Base-by-base conservation (phyloP, 2,888 invertebrate species). In the Arctia plantaginis region DNA sequence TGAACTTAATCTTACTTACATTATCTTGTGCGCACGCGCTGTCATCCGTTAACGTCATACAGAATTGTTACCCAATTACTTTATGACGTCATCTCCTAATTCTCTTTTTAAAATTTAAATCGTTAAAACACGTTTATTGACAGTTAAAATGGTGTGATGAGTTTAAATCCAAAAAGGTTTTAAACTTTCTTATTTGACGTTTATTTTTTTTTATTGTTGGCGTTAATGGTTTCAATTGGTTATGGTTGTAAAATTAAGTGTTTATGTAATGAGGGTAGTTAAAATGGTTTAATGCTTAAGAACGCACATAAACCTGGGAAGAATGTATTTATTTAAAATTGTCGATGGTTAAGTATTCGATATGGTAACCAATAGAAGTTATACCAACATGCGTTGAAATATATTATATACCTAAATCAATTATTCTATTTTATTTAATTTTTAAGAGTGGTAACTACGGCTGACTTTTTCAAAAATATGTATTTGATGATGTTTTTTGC, bases 1-100 rank as follows among this genome's bases (percentile, higher is more conserved):
- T 90, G 94, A 93, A 87, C 89, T 81, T 87, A 91, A 89, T 87
- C 83, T 87, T 88, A 44, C 39, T 62, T 51, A 66, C 86, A 88
- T 89, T 88, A 88, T 83, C 87, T 75, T 77, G 87, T 93, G 94
- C 93, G 94, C 94, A 94, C 94, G 94, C 94, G 94, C 85, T 90
- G 83, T 74, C 75, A 33, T 41, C 74, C 35, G 75, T 83, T 77
- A 83, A 82, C 67, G 79, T 79, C 81, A 82, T 75, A 77, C 39
- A 20, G 72, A 76, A 82, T 77, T 77, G 80, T 78, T 62, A 80
- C 76, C 74, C 75, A 81, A 80, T 78, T 77, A 78, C 77, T 88
- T 91, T 87, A 90, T 87, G 87, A 86, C 82, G 81, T 86, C 82
- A 87, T 67, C 23, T 33, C 77, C 79, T 79, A 78, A 80, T 78